These are phyloP conservation scores for Prorops nasuta DNA, from an alignment of 1,140 invertebrate genomes.

Conservation along the genomic window DNA sequence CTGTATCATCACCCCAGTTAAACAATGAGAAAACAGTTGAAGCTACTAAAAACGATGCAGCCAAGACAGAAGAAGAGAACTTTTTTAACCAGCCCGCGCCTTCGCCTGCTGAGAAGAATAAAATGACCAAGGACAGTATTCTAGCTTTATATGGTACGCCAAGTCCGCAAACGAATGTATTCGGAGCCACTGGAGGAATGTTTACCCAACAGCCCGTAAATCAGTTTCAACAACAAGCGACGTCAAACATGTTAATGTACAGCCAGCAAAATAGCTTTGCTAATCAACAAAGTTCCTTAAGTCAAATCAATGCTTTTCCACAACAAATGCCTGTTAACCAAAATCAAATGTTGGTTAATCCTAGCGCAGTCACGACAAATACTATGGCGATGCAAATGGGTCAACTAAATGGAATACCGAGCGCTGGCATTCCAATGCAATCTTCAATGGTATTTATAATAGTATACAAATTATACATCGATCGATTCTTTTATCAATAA, in stretches of 20 bases:
- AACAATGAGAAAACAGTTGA: slow-evolving; percentile 31
- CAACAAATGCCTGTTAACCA: slow-evolving; percentile 31
- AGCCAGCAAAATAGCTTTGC: slow-evolving; percentile 33
- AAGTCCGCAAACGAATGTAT: slow-evolving; percentile 38
- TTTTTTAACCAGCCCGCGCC: slow-evolving; percentile 86
- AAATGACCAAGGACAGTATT: slow-evolving; percentile 92
- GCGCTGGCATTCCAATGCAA: slow-evolving; percentile 38
- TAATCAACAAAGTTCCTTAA: slow-evolving; percentile 29
- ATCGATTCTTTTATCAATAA: slow-evolving; percentile 1
- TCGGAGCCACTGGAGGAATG: slow-evolving; percentile 40
- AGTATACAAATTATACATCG: not conserved
- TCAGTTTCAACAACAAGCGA: slow-evolving; percentile 43
- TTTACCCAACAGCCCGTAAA: slow-evolving; percentile 42
- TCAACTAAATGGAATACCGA: slow-evolving; percentile 43
- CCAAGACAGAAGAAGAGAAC: slow-evolving; percentile 79
- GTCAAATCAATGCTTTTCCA: slow-evolving; percentile 32
- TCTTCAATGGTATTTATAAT: slow-evolving; percentile 38
- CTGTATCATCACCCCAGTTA: slow-evolving; percentile 40
- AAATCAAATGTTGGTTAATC: slow-evolving; percentile 40
- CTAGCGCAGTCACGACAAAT: slow-evolving; percentile 36
- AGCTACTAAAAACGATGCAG: slow-evolving; percentile 49
- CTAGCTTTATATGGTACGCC: slow-evolving; percentile 79
- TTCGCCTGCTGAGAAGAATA: slow-evolving; percentile 72
- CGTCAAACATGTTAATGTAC: slow-evolving; percentile 31
- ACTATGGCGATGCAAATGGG: slow-evolving; percentile 27